Evolutionary conservation across 2,888 invertebrate species (phyloP).

Genomic region (Noctua pronuba): DNA sequence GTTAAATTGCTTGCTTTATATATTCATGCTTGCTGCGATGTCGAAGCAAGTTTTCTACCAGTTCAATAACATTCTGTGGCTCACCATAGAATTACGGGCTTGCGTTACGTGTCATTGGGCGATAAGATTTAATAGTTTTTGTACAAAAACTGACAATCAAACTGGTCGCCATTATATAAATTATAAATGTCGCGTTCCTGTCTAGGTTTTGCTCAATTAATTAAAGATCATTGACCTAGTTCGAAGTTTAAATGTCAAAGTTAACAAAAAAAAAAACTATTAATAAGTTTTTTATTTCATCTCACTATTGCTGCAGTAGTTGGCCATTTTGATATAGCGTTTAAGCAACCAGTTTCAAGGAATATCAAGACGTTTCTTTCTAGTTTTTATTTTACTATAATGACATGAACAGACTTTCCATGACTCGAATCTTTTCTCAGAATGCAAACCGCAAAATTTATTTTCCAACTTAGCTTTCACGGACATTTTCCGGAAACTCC

Average conservation of each 20-base stretch:
- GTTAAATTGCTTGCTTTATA: slow-evolving; percentile 5
- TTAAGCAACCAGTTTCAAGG: background rate
- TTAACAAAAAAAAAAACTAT: background rate
- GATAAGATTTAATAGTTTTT: slow-evolving; percentile 33
- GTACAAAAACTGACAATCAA: slow-evolving; percentile 12
- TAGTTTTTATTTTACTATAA: background rate
- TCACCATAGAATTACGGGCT: background rate
- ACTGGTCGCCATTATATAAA: slow-evolving; percentile 4
- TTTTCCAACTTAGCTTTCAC: background rate
- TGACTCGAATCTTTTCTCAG: background rate
- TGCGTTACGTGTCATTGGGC: slow-evolving; percentile 31
- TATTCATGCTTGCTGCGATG: background rate
- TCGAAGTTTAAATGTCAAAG: too few species aligned
- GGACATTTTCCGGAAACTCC: background rate
- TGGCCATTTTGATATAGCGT: background rate
- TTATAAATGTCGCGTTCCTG: slow-evolving; percentile 15
- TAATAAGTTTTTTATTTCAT: background rate
- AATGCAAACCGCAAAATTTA: slow-evolving; percentile 14
- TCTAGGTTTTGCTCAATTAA: slow-evolving; percentile 12
- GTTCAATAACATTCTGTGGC: slow-evolving; percentile 35
- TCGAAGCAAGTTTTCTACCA: background rate
- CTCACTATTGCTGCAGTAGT: background rate
- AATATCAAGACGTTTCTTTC: background rate
- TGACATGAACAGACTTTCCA: background rate
- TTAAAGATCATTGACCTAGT: background rate